Base-by-base conservation (phyloP, 2,888 invertebrate species). In the Lasioglossum lativentre region DNA sequence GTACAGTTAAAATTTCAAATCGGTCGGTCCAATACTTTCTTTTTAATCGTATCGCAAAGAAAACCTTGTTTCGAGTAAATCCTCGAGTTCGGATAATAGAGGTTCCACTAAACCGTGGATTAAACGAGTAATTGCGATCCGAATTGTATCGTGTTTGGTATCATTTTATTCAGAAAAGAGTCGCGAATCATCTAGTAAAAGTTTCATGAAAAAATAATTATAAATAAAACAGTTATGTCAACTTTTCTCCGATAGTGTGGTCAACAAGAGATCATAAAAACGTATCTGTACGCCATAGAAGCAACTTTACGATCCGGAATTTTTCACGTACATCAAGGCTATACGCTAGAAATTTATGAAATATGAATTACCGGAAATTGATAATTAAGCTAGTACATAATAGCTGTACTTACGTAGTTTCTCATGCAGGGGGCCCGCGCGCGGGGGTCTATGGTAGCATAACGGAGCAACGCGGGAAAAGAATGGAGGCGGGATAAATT, bases 401-500 rank as follows among this genome's bases (percentile, higher is more conserved):
- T 14, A 59, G n/a, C 12, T 59, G 27, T 59, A 27, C 12, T 27
- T 14, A 16, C 27, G 0, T 14, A 59, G 27, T 59, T 59, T 14
- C 59, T 23, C 23, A 2, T 3, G 23, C 23, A 2, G 4, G 23
- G 52, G 8, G 2, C 5, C 23, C 52, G 59, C 59, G 34, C n/a
- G 14, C 5, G 14, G 4, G 12, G 14, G 4, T 59, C 27, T 14
- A 1, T 4, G 27, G n/a, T 4, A 4, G n/a, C 27, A 42, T 59
- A 75, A 75, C 71, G 71, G 40, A 30, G 45, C 16, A 42, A 71
- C 71, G 27, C 71, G 71, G 42, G 14, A 23, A 16, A 45, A 42
- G 42, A 71, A 42, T 27, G 42, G 45, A 16, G 66, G 70, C 79
- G 75, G 63, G 73, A 77, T 73, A 72, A 72, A 77, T 80, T 78